Evolutionary conservation across 2,113 vertebrate species (phyloP), one percentile per base, ranked within the genome.

Genomic region (Cavia porcellus): DNA sequence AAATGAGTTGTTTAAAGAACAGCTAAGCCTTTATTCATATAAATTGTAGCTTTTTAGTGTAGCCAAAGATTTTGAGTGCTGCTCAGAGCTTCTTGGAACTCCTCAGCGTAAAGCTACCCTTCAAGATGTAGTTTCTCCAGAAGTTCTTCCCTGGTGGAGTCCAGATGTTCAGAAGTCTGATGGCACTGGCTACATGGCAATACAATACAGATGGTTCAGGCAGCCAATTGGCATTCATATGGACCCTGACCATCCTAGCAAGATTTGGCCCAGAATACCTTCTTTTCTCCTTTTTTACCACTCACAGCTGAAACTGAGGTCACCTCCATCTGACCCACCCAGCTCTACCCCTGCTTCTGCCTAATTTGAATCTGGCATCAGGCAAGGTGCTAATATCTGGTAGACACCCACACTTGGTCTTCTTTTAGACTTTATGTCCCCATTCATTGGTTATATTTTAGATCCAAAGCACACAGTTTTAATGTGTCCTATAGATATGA

Each of bases 1-100:
- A 92, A 94, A 42, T 68, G 88, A 93, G 38, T 20, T 93, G 17
- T 88, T 96, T 89, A 92, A 95, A 77, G 80, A 95, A 95, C 45
- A 96, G 55, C 64, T 86, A 96, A 95, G 74, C 14, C 52, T 92
- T 86, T 85, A 55, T 89, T 96, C 42, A 24, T 75, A 66, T 57
- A 81, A 64, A 95, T 22, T 15, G 32, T 32, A 4, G 89, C 24
- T 81, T 95, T 95, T 90, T 75, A 55, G 28, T 66, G 59, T 92
- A 92, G 55, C 35, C 57, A 83, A 85, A 72, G 86, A 80, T 42
- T 52, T 85, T 42, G 4, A 68, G 32, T 47, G 11, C 68, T 88
- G 5, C 17, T 61, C 70, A 88, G 30, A 96, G 45, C 19, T 91
- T 42, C 79, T 50, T 85, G 95, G 68, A 96, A 95, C 28, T 32